Evolutionary conservation across 2,888 invertebrate species (phyloP), one percentile per base, ranked within the genome.

Genomic region (Eudemis profundana): DNA sequence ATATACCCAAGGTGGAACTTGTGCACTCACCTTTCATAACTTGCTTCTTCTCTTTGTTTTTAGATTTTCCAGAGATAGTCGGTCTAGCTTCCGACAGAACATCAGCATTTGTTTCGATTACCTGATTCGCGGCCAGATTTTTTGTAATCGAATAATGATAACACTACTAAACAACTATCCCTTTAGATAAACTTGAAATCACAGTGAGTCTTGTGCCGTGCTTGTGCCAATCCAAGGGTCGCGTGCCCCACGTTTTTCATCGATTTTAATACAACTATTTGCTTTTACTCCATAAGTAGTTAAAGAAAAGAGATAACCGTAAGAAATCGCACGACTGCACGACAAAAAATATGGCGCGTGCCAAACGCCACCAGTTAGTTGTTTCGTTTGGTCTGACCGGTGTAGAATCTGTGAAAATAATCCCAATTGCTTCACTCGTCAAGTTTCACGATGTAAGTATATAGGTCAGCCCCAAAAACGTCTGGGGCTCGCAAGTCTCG

Each of bases 311-410:
- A 19, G 36, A 53, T 53, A 38, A 53, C 21, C 53, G 15, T 23
- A 14, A 27, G 38, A 53, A 53, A 53, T 53, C 15, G 40, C 53
- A 53, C 53, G 53, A 53, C 53, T 15, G 3, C 0, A 2, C 23
- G 15, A 23, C 38, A 40, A 53, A 53, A 53, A 38, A 38, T n/a
- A n/a, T 14, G 38, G 36, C 21, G 19, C 51, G 36, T 53, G 51
- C 19, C 12, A 3, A 2, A 8, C n/a, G 0, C n/a, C n/a, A n/a
- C n/a, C n/a, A n/a, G n/a, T n/a, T n/a, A n/a, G n/a, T n/a, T n/a
- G n/a, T n/a, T n/a, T n/a, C n/a, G n/a, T n/a, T n/a, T n/a, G n/a
- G n/a, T n/a, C n/a, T n/a, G n/a, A 27, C 3, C 27, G 27, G 27
- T 27, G 5, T 27, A n/a, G n/a, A 4, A 27, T 27, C 27, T 27